Conservation (phyloP, 2,797 vertebrate species). For the Triplophysa bombifrons region DNA sequence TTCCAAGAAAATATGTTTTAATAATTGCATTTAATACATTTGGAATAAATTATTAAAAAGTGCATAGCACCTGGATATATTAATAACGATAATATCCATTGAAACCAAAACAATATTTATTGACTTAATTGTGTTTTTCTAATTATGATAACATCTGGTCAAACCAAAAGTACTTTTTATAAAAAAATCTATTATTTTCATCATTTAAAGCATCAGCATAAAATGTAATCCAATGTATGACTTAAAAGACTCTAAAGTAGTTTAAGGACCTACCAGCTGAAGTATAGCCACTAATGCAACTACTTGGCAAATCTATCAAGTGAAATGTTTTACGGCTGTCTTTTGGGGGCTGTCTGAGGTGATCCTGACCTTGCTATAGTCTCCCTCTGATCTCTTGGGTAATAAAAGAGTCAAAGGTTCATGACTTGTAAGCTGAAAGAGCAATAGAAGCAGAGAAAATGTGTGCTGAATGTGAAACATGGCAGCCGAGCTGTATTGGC, state of each 20-base stretch:
- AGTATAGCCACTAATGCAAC: conserved; percentile 22
- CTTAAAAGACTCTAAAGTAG: background rate
- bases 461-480: conserved; percentile 71
- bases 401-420: conserved; percentile 38
- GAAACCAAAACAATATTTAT: background rate
- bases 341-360: conserved; percentile 47
- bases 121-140: too few species aligned
- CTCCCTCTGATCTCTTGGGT: conserved; percentile 46
- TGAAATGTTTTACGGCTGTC: conserved; percentile 47
- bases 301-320: conserved; percentile 50
- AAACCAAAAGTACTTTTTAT: background rate
- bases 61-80: too few species aligned
- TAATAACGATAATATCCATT: background rate
- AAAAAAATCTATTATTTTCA: background rate
- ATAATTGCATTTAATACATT: too few species aligned
- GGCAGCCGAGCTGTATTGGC: conserved; percentile 90
- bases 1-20: too few species aligned
- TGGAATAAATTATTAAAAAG: too few species aligned
- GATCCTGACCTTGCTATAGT: conserved; percentile 54
- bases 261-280: background rate
- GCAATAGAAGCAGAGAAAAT: conserved; percentile 40
- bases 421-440: conserved; percentile 39
- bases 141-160: background rate
- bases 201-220: background rate
- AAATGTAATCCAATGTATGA: background rate